These are phyloP conservation scores for Amphiprion percula DNA, from an alignment of 2,113 vertebrate species.

Conservation along the genomic window DNA sequence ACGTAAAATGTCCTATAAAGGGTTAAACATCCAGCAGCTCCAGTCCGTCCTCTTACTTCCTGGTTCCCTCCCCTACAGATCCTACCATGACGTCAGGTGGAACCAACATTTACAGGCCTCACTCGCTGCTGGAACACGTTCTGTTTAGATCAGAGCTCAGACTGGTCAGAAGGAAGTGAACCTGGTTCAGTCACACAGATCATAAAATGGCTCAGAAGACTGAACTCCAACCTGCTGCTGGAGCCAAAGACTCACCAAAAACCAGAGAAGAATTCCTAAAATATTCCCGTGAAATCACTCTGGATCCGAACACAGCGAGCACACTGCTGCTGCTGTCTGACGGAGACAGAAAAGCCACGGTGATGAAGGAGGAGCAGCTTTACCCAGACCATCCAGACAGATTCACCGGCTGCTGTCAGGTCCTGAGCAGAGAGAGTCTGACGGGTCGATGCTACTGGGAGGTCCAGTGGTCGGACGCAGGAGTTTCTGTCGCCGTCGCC, in stretches of 20 bases:
- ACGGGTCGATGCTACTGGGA: conserved; percentile 45
- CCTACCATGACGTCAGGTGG: not conserved
- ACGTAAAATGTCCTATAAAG: too few species aligned
- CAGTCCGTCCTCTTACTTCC: too few species aligned
- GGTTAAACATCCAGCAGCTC: too few species aligned
- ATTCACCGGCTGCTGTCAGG: not conserved
- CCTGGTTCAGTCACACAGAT: not conserved
- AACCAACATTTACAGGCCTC: not conserved
- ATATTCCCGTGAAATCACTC: conserved; percentile 12
- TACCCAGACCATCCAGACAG: conserved; percentile 12
- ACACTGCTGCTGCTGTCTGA: not conserved
- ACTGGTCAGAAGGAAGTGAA: not conserved
- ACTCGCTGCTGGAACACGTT: not conserved
- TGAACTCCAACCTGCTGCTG: not conserved
- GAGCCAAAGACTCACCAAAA: conserved; percentile 13
- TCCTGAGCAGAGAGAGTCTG: conserved; percentile 39
- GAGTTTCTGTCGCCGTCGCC: not conserved
- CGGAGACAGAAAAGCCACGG: conserved; percentile 10
- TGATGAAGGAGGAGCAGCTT: not conserved
- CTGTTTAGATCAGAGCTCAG: not conserved
- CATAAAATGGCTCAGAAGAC: conserved; percentile 6
- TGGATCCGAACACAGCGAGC: conserved; percentile 47
- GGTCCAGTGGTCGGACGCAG: conserved; percentile 5
- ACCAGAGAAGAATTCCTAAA: conserved; percentile 28
- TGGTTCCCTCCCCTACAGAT: not conserved